Base-by-base conservation (phyloP, 2,888 invertebrate species). In the Dynastes hyllus region DNA sequence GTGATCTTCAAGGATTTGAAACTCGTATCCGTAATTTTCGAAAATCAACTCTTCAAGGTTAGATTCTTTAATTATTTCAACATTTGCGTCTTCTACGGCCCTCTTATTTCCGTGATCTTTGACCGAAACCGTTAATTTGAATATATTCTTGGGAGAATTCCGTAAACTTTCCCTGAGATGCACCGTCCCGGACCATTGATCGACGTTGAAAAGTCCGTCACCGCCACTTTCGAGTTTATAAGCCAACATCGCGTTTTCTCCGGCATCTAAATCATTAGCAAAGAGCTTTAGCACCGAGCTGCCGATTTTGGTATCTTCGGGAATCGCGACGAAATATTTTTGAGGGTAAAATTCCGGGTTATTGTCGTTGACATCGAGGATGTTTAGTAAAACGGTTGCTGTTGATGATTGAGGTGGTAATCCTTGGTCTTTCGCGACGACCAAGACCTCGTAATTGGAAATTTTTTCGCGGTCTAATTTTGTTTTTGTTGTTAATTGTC, bases 311-410 rank as follows among this genome's bases (percentile, higher is more conserved):
- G 92, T 89, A 86, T 94, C 93, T 84, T 95, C 95, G 51, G 92
- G 91, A 63, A 97, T 90, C 63, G 94, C 92, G 83, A 95, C 92
- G 86, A 97, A 94, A 88, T 98, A 98, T 85, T 93, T 92, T 86
- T 92, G 92, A 0, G 98, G 98, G 90, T 98, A 98, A 90, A 98
- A 98, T 85, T 94, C 92, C 0, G 98, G 98, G 84, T 93, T 92
- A 88, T 98, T 98, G 89, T 98, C 98, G 88, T 98, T 98, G 13
- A 96, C 93, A 89, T 98, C 98, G 80, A 94, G 90, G 22, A 98
- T 92, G 82, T 91, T 93, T 5, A 98, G 89, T 85, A 92, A 91
- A 73, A 98, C 94, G 0, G 96, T 96, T 8, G 97, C 96, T 0
- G 97, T 96, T 6, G 98, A 96, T 22, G 97, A 96, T 87, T 97